Conservation (phyloP, 2,888 invertebrate genomes). For the Agrotis puta region DNA sequence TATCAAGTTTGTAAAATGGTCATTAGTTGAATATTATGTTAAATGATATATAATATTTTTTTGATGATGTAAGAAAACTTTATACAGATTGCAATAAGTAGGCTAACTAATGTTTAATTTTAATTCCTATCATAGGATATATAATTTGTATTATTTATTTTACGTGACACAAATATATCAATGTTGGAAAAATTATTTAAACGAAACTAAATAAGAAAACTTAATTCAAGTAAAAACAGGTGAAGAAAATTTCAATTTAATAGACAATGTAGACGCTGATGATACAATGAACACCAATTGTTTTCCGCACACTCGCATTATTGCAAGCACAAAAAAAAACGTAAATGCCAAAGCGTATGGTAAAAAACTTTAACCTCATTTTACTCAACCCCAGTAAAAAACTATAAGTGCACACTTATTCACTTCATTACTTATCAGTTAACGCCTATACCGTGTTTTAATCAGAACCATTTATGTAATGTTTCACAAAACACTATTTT, state of each 20-base stretch:
- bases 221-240: constrained; percentile 22
- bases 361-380: constrained; percentile 45
- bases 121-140: too few species aligned
- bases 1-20: constrained; percentile 24
- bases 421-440: constrained; percentile 50
- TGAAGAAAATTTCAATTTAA: constrained; percentile 32
- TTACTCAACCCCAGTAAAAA: constrained; percentile 32
- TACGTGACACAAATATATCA: too few species aligned
- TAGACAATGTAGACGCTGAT: constrained; percentile 15
- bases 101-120: background rate
- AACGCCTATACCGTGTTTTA: constrained; percentile 24
- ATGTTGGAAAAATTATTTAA: too few species aligned
- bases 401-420: constrained; percentile 51
- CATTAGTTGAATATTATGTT: constrained; percentile 16
- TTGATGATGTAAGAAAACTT: constrained; percentile 24
- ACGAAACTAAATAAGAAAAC: background rate
- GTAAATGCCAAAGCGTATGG: constrained; percentile 31
- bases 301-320: constrained; percentile 33
- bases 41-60: background rate
- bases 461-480: constrained; percentile 45
- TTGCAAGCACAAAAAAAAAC: constrained; percentile 28
- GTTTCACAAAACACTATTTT: constrained; percentile 57
- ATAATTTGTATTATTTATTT: too few species aligned
- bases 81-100: background rate
- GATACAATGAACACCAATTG: constrained; percentile 32